Evolutionary conservation across 2,113 vertebrate genomes (phyloP).

Genomic region (Microtus montanus): DNA sequence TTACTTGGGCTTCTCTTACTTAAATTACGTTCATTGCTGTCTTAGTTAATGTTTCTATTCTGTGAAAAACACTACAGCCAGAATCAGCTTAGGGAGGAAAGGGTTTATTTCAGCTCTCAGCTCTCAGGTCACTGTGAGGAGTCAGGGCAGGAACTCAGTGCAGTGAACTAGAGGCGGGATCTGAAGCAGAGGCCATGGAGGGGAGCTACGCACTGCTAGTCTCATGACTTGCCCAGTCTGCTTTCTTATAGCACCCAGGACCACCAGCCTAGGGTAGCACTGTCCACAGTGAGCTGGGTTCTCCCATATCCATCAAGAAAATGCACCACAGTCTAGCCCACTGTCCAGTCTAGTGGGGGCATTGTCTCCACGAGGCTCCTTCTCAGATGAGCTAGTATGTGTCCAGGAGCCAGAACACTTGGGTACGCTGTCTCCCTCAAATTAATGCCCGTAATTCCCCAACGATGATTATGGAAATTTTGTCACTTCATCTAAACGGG

Average conservation of each 20-base stretch:
- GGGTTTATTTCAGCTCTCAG: background rate
- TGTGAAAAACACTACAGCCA: background rate
- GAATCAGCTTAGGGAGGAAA: background rate
- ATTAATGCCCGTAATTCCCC: background rate
- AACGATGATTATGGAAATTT: background rate
- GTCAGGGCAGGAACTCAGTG: background rate
- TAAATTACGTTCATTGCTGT: background rate
- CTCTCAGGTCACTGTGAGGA: background rate
- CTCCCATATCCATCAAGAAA: background rate
- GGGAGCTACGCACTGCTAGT: background rate
- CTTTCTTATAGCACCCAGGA: background rate
- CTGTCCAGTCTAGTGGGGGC: background rate
- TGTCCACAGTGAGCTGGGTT: background rate
- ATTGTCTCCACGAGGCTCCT: background rate
- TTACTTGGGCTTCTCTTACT: too few species aligned
- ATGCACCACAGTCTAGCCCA: background rate
- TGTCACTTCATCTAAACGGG: background rate
- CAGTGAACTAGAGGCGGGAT: too few species aligned
- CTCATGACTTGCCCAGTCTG: background rate
- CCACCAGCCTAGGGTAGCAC: background rate
- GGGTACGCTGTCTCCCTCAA: background rate
- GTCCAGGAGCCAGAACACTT: background rate
- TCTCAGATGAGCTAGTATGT: background rate
- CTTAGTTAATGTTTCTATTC: background rate
- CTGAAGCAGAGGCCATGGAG: background rate